Base-by-base conservation (phyloP, 2,113 vertebrate species). In the Piprites chloris region DNA sequence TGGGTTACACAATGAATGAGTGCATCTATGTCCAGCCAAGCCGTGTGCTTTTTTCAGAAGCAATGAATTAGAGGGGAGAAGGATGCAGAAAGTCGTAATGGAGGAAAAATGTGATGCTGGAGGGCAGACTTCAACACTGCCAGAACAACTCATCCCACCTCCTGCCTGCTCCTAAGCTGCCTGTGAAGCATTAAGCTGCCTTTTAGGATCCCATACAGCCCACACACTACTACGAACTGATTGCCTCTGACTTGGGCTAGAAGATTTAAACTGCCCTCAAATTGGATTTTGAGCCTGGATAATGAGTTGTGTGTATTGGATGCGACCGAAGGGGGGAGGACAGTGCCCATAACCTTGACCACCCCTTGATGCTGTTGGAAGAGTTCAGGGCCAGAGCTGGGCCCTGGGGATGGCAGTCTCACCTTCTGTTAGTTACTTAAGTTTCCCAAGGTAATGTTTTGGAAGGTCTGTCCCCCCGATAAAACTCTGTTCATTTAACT, bases 61-160 rank as follows among this genome's bases (percentile, higher is more conserved):
- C 0, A 0, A 42, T 47, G 35, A 42, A 42, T 75, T 71, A 1
- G 1, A 21, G 5, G 28, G 22, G 28, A 73, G 15, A 68, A 84
- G 19, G 6, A 65, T 73, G 24, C 2, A 66, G 26, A 65, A 56
- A 47, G 2, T 30, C 73, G 19, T 24, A 68, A 87, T 14, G 28
- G n/a, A 49, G 56, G 30, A 42, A 79, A 94, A 87, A 74, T 42
- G 1, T 13, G 26, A 24, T 76, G 12, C 1, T 73, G 15, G 23
- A 21, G 46, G 63, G 7, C 21, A 92, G 50, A 46, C 1, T 15
- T 30, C 19, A 46, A 5, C 24, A 35, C 1, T 86, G 26, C 15
- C 27, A 65, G 71, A 87, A 55, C 18, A 44, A 27, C 11, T 82
- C 0, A 0, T 56, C 30, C 27, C 9, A 65, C 17, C 24, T 1